These are phyloP conservation scores for Stegastes partitus DNA, from an alignment of 2,113 vertebrate species.

Conservation along the genomic window DNA sequence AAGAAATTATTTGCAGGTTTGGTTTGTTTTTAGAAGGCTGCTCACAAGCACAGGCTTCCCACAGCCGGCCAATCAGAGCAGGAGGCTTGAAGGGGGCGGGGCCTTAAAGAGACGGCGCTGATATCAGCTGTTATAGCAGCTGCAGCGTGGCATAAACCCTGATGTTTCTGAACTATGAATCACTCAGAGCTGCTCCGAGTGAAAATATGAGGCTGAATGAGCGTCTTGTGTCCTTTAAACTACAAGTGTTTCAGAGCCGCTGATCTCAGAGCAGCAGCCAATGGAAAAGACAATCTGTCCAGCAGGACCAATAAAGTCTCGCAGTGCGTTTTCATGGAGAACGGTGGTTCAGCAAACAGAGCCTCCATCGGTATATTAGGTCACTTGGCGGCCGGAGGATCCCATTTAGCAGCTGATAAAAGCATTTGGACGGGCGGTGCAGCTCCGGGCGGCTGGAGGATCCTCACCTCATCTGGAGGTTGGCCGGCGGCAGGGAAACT, in stretches of 20 bases:
- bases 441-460: conserved; percentile 51
- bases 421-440: conserved; percentile 52
- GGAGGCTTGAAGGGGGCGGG: no score
- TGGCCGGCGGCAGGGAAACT: conserved; percentile 73
- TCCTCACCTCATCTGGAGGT: conserved; percentile 66
- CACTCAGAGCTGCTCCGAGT: no score
- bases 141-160: no score
- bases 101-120: no score
- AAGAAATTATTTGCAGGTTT: no score
- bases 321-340: no score
- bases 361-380: conserved; percentile 44
- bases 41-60: no score
- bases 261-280: conserved; percentile 21
- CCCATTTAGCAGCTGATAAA: conserved; percentile 78
- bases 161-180: no score
- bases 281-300: conserved; percentile 56
- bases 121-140: no score
- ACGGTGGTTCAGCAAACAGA: conserved; percentile 49
- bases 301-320: conserved; percentile 53
- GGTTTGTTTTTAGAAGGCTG: background rate
- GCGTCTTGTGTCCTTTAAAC: background rate
- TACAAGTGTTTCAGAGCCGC: background rate
- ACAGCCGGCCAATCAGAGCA: no score
- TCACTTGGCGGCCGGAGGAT: conserved; percentile 50
- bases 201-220: no score